Base-by-base conservation (phyloP, 2,888 invertebrate species). In the Unio pictorum region DNA sequence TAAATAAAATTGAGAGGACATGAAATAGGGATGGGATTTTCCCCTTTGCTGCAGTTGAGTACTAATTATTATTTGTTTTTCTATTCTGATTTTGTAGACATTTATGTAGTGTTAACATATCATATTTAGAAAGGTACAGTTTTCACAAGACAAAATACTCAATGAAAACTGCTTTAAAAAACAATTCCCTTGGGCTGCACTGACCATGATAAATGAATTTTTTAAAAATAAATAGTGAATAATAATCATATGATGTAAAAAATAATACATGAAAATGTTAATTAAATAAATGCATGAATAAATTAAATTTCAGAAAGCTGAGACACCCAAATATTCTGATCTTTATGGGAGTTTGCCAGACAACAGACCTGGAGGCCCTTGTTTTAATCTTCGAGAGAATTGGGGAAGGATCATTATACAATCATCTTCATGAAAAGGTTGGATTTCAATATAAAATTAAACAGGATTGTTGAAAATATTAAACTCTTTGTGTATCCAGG, bases 331-430 rank as follows among this genome's bases (percentile, higher is more conserved):
- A 88, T 71, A 84, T 91, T 64, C 78, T 91, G 60, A 83, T 90
- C 73, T 80, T 91, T 69, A 89, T 91, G 89, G 91, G 90, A 18
- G 85, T 90, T 3, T 90, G 90, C 78, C 90, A 90, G 66, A 87
- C 87, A 7, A 83, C 84, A 58, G 87, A 87, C 71, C 81, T 89
- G 55, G 90, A 91, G 68, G 87, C 87, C 23, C 75, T 91, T 57
- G 87, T 90, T 63, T 84, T 91, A 7, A 84, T 91, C 20, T 91
- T 89, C 81, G 91, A 91, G 77, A 84, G 89, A 68, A 84, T 91
- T n/a, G 81, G 83, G 17, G 76, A 85, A 55, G 91, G 91, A 17
- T 91, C 91, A 2, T 84, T 91, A 54, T 90, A 87, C 76, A 86
- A 88, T 69, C 84, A 86, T 67, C 76, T 91, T 17, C 90, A 91